phyloP scores from a whole-genome alignment of 2,797 vertebrate species.

The Halcyon chelicuti region DNA sequence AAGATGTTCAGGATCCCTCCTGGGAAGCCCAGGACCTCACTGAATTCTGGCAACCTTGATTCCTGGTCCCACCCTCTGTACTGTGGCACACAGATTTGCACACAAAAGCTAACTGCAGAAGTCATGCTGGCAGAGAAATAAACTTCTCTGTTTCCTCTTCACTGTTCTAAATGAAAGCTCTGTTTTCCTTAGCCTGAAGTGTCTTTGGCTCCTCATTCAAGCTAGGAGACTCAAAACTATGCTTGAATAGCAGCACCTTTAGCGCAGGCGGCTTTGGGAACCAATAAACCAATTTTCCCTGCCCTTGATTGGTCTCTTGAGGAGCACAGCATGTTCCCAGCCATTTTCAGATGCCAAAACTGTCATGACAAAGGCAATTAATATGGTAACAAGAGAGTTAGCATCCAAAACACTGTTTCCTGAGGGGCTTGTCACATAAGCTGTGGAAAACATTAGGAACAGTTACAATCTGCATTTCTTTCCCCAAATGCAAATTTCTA shows the following conservation, averaged over 20 bases:
- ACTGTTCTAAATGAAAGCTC: slow-evolving; percentile 17
- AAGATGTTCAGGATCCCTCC: background rate
- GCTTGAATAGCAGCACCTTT: slow-evolving; percentile 63
- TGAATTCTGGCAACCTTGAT: background rate
- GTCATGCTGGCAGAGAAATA: slow-evolving; percentile 30
- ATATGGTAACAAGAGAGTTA: slow-evolving; percentile 82
- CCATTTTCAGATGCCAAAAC: slow-evolving; percentile 80
- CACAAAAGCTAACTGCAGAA: slow-evolving; percentile 29
- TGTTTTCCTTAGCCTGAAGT: slow-evolving; percentile 58
- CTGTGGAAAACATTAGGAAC: slow-evolving; percentile 73
- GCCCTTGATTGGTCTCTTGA: slow-evolving; percentile 75
- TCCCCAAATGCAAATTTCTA: slow-evolving; percentile 57
- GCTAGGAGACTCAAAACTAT: slow-evolving; percentile 39
- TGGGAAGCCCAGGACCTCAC: background rate
- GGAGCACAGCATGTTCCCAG: slow-evolving; percentile 76
- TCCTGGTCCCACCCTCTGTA: background rate
- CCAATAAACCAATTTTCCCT: slow-evolving; percentile 69
- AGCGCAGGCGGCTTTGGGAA: slow-evolving; percentile 47
- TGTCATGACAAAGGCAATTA: slow-evolving; percentile 84
- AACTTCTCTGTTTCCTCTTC: slow-evolving; percentile 22
- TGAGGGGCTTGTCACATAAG: slow-evolving; percentile 80
- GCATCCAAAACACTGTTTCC: slow-evolving; percentile 79
- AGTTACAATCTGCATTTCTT: slow-evolving; percentile 70
- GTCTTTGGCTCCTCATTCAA: slow-evolving; percentile 60
- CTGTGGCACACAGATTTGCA: background rate